Conservation (phyloP, 2,888 invertebrate species). For the Drosophila monieri region DNA sequence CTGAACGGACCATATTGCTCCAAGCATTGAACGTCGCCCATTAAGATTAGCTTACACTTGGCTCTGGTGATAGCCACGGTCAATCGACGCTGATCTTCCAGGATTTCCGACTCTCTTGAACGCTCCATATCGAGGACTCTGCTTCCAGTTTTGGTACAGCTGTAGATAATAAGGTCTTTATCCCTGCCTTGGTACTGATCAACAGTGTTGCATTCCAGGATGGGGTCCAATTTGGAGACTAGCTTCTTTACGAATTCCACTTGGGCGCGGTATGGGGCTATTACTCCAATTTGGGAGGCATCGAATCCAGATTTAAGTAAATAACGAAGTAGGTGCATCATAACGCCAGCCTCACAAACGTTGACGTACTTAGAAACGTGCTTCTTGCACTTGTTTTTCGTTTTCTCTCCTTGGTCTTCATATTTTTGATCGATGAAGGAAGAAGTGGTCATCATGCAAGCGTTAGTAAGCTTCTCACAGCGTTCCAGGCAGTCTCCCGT, state of each 20-base stretch:
- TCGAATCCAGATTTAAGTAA: conserved; percentile 85
- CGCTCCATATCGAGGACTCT: conserved; percentile 49
- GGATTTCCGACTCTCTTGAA: conserved; percentile 86
- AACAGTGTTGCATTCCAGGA: conserved; percentile 94
- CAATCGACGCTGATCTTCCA: conserved; percentile 94
- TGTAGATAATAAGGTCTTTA: conserved; percentile 88
- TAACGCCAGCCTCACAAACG: conserved; percentile 88
- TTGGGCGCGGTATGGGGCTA: conserved; percentile 96
- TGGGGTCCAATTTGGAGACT: conserved; percentile 23
- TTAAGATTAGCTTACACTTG: conserved; percentile 93
- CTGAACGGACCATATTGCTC: conserved; percentile 87
- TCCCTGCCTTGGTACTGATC: conserved; percentile 99
- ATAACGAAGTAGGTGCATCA: conserved; percentile 86
- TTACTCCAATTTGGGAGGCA: conserved; percentile 89
- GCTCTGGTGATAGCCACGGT: conserved; percentile 98
- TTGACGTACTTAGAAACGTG: conserved; percentile 85
- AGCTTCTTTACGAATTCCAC: conserved; percentile 87
- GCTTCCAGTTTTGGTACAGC: conserved; percentile 81
- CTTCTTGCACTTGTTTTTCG: background rate
- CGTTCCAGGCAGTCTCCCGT: conserved; percentile 85
- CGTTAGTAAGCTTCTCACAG: conserved; percentile 58
- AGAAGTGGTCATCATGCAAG: conserved; percentile 49
- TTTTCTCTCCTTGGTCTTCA: conserved; percentile 50
- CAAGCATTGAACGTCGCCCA: conserved; percentile 90
- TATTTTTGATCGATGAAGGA: conserved; percentile 55